These are phyloP conservation scores for Drosophila parvula DNA, from an alignment of 1,140 invertebrate species.

Conservation along the genomic window DNA sequence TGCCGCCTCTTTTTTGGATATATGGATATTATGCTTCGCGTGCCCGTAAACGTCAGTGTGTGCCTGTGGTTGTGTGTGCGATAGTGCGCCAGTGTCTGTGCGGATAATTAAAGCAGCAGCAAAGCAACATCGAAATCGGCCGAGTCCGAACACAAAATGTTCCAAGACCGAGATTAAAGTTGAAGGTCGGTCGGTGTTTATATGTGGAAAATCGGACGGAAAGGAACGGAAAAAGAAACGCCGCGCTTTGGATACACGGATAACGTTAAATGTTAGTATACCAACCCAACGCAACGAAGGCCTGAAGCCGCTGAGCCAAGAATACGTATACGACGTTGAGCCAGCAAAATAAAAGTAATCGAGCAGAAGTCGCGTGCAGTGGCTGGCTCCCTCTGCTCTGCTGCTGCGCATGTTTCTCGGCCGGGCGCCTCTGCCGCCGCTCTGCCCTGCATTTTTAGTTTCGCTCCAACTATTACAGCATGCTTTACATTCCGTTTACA, in stretches of 20 bases:
- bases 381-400: slow-evolving; percentile 64
- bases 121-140: slow-evolving; percentile 24
- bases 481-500: slow-evolving; percentile 72
- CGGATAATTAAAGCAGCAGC: slow-evolving; percentile 58
- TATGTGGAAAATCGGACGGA: slow-evolving; percentile 35
- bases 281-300: slow-evolving; percentile 37
- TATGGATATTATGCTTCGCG: slow-evolving; percentile 56
- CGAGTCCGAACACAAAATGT: slow-evolving; percentile 38
- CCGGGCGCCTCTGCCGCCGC: slow-evolving; percentile 13
- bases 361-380: slow-evolving; percentile 61
- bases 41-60: slow-evolving; percentile 30
- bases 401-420: slow-evolving; percentile 71
- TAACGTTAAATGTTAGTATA: slow-evolving; percentile 77
- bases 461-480: slow-evolving; percentile 73
- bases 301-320: slow-evolving; percentile 31
- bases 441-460: slow-evolving; percentile 53
- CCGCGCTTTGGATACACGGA: slow-evolving; percentile 36
- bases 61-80: slow-evolving; percentile 24
- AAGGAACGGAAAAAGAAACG: slow-evolving; percentile 24
- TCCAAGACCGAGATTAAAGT: slow-evolving; percentile 46
- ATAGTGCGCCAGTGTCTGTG: slow-evolving; percentile 26
- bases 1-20: slow-evolving; percentile 48
- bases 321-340: slow-evolving; percentile 35
- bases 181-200: slow-evolving; percentile 39
- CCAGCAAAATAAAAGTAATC: slow-evolving; percentile 73